Base-by-base conservation (phyloP, 2,797 vertebrate genomes). In the Phoebastria nigripes region DNA sequence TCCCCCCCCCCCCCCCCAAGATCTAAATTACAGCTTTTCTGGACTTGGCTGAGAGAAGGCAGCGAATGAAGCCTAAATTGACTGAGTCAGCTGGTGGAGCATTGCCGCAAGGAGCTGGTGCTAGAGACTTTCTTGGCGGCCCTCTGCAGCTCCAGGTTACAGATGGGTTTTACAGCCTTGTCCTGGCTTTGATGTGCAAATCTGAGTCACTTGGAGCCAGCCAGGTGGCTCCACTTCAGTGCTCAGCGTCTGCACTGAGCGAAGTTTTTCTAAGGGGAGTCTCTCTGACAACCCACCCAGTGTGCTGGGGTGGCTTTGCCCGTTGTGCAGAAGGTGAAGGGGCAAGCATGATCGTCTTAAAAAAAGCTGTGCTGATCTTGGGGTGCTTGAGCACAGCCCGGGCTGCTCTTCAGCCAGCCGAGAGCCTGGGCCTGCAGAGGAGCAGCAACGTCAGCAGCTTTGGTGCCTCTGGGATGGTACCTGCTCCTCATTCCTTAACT, bases 1-100 rank as follows among this genome's bases (percentile, higher is more conserved):
- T 12, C 16, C 46, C 46, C 46, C 44, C 10, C 46, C 44, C 10
- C 44, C 19, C 46, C 11, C 46, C 46, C 46, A 47, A 63, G 61
- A 69, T 70, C 47, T 85, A 85, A 95, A 93, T 95, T 82, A 62
- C 35, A 85, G 77, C 61, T 93, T 76, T 91, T 74, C 51, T 80
- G 59, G 55, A 46, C 25, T 84, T 69, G 44, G 24, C 67, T 87
- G 87, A 83, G 82, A 77, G 80, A 42, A 94, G 42, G 31, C 72
- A 78, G n/a, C 39, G 69, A 67, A 58, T 81, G 73, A 89, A 95
- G 29, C 8, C 71, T 78, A 19, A 92, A 66, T 20, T 88, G 87
- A 90, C 44, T 41, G 44, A 69, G 31, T 65, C 39, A 63, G 59
- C 55, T 76, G 62, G 35, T 84, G 66, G 42, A 84, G 39, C 24